Evolutionary conservation across 2,113 vertebrate genomes (phyloP), one percentile per base, ranked within the genome.

Genomic region (Thunnus maccoyii): DNA sequence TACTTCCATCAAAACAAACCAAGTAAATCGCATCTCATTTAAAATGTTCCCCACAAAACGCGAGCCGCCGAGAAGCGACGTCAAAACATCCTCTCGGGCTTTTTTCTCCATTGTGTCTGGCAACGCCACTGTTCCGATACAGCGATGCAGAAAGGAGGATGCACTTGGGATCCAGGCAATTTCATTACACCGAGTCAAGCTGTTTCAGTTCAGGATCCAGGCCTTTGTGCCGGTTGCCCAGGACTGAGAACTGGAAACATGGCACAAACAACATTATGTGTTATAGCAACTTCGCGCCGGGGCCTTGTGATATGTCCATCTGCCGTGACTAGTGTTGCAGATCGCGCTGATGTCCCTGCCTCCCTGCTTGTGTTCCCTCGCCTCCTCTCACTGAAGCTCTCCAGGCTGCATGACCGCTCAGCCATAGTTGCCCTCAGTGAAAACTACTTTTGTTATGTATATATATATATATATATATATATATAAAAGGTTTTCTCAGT

Each of bases 151-250:
- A 80, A 75, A 87, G 60, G 67, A 84, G 76, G 83, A 75, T 67
- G 76, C 86, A 73, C 76, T 74, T 51, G 79, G 82, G 86, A 91
- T 85, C 46, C 72, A 68, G 86, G 81, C 83, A 82, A 78, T 91
- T 89, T 91, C 81, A 91, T 86, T 88, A 83, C 88, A 78, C 52
- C 44, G 76, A 83, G 76, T 90, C 90, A 88, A 89, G 88, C 90
- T 89, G 90, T 81, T 89, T 81, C 76, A 78, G 82, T 81, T 85
- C 86, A 85, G 86, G 82, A 83, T 88, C 88, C 88, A 91, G 88
- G 82, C 82, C 82, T 81, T 76, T 85, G 79, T 83, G 78, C 75
- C 15, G 56, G 15, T 62, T 82, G 80, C 71, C 86, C 80, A 47
- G 74, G 71, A 32, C 77, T 20, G 71, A 77, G 86, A 82, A 51